Base-by-base conservation (phyloP, 2,888 invertebrate species). In the Drymonia ruficornis region DNA sequence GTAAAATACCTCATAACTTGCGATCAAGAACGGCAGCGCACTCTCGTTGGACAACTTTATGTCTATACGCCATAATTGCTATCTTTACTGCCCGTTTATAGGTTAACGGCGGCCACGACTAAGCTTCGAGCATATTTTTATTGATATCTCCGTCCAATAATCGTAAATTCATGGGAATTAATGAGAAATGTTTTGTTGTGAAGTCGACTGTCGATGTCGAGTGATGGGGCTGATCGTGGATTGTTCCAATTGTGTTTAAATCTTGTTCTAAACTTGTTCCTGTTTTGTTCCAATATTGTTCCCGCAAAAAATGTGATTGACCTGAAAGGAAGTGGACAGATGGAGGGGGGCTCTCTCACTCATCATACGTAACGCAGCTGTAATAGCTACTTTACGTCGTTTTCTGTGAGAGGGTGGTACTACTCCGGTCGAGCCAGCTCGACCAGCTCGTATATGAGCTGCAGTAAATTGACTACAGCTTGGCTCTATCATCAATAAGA, bases 1-100 rank as follows among this genome's bases (percentile, higher is more conserved):
- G 29, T 29, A 38, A 53, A 53, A 53, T 48, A 44, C 43, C 56
- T 54, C 50, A 57, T 67, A 67, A 61, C 55, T 67, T 49, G 55
- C 44, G 59, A 67, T 64, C 61, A 66, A 47, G 42, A 31, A 16
- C n/a, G 3, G 31, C 15, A 44, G 16, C 29, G 47, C 29, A 40
- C 49, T 44, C 29, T 43, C 23, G 55, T 34, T 53, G 43, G 64
- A 64, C 64, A 59, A 59, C 53, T 66, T 67, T 64, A 67, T 64
- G 52, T 43, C 42, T 49, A 16, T 9, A 51, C 51, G 48, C 49
- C 54, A 63, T 61, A 56, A 66, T 61, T 63, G 63, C 44, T 23
- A 49, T 50, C 45, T 65, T 66, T 63, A 63, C 55, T 50, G 46
- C 61, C 36, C 54, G 49, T 58, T 65, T 59, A 65, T 62, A 50